Evolutionary conservation across 1,140 invertebrate species (phyloP).

Genomic region (Pachypeltis micranthus): DNA sequence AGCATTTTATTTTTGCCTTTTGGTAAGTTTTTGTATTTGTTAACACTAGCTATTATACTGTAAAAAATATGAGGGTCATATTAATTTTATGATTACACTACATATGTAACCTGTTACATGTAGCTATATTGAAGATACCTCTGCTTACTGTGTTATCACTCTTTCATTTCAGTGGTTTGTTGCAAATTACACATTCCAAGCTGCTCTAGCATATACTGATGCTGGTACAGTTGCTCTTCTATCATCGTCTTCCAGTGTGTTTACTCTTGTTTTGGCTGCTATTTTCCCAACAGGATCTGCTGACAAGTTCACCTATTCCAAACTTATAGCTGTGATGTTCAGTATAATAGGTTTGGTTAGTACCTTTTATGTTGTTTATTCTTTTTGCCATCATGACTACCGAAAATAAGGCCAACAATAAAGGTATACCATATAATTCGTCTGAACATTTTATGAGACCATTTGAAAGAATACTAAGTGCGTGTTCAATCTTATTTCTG

Average conservation of each 20-base stretch:
- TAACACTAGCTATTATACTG: conserved; percentile 1
- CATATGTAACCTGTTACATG: too few relatives aligned
- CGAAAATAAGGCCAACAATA: not conserved
- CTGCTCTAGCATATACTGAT: conserved; percentile 61
- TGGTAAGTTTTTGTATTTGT: conserved; percentile 62
- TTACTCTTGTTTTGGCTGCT: conserved; percentile 67
- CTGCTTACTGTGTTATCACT: too few relatives aligned
- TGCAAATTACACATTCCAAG: conserved; percentile 69
- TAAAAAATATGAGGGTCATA: not conserved
- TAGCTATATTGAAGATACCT: too few relatives aligned
- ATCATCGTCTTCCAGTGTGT: conserved; percentile 70
- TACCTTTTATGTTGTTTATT: conserved; percentile 22
- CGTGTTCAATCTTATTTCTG: not conserved
- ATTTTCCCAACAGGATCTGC: conserved; percentile 61
- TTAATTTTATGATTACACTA: too few relatives aligned
- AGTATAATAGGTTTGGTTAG: conserved; percentile 66
- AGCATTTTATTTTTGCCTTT: conserved; percentile 60
- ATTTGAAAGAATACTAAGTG: too few relatives aligned
- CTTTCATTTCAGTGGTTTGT: conserved; percentile 58
- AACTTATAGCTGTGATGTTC: conserved; percentile 61
- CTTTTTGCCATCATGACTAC: not conserved
- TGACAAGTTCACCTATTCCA: conserved; percentile 71
- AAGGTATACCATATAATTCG: not conserved
- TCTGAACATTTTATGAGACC: not conserved
- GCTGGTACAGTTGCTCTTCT: conserved; percentile 65